Base-by-base conservation (phyloP, 2,888 invertebrate genomes). In the Neocrepidodera transversa region DNA sequence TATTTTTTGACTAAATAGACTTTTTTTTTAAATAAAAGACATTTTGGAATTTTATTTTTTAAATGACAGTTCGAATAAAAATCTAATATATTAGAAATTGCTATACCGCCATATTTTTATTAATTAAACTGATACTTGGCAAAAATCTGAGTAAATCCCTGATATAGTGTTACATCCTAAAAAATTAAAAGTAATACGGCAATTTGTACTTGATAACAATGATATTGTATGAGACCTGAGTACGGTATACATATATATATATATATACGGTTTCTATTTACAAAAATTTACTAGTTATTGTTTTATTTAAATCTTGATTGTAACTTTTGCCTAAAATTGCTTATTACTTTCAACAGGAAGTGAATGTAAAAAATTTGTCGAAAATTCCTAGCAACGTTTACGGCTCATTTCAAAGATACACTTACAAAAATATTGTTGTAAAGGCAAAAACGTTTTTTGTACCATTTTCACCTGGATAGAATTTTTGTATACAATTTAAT, bases 341-440 rank as follows among this genome's bases (percentile, higher is more conserved):
- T 63, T 64, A 56, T 63, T 63, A 45, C 32, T 50, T 66, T 60
- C 63, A 65, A 67, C 59, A 69, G 76, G 75, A 77, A 76, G 76
- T 75, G 20, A 42, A 52, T 75, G 69, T 71, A 73, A 71, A 75
- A 74, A 71, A 52, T 58, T 55, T 69, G 62, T 58, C 58, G 63
- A 62, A 63, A 67, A 55, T 64, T 59, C 60, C n/a, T n/a, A n/a
- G n/a, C 67, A 68, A 68, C 64, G 66, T 67, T 68, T 20, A 67
- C 66, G 71, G 66, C 65, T 50, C 28, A 63, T 63, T 72, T 73
- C 75, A 76, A 76, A 78, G 73, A 73, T 74, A 74, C 38, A 48
- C 74, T 71, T 79, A 79, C 74, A 79, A 79, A 79, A 79, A 78
- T 79, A 79, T 76, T 72, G 73, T 75, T 75, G 70, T 73, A 69